Percentiles rank a stretch among this genome's conserved stretches.
phyloP scores from a whole-genome alignment of 2,113 vertebrate species.

The Gymnocephalus cernua region DNA sequence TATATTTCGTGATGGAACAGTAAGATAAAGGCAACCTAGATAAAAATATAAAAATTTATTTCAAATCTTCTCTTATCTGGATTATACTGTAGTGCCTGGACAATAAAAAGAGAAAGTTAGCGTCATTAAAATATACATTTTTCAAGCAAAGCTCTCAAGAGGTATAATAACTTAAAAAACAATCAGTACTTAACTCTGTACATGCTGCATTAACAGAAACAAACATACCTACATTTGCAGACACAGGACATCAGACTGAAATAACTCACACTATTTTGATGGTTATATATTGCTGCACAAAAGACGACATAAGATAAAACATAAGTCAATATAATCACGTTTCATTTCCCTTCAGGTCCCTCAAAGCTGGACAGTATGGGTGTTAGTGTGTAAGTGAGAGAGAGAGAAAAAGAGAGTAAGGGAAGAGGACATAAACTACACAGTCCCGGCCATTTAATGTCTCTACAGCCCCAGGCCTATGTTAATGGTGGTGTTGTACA shows the following conservation, averaged over 20 bases:
- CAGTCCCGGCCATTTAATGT: constrained; percentile 80
- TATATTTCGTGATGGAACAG: background rate
- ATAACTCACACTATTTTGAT: background rate
- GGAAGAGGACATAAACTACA: constrained; percentile 80
- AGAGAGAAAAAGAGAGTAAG: constrained; percentile 55
- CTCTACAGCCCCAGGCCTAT: constrained; percentile 89
- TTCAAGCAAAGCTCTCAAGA: background rate
- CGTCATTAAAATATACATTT: background rate
- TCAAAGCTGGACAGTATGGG: constrained; percentile 26
- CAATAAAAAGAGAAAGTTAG: background rate
- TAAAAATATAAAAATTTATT: background rate
- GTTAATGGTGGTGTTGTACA: constrained; percentile 93
- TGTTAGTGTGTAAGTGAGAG: constrained; percentile 15
- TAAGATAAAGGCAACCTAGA: background rate
- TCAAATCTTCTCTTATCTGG: background rate
- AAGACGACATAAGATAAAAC: background rate
- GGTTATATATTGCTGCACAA: background rate
- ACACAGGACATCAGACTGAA: background rate
- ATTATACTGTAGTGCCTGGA: background rate
- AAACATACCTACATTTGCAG: background rate
- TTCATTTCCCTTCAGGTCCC: constrained; percentile 10
- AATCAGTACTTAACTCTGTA: no score
- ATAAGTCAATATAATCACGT: background rate
- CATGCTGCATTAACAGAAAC: background rate
- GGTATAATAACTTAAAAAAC: background rate